A percentile compares a stretch with the other conserved stretches of the same genome.
These are phyloP conservation scores for Geopemphigus sp. DNA, from an alignment of 1,140 invertebrate species.

Conservation along the genomic window DNA sequence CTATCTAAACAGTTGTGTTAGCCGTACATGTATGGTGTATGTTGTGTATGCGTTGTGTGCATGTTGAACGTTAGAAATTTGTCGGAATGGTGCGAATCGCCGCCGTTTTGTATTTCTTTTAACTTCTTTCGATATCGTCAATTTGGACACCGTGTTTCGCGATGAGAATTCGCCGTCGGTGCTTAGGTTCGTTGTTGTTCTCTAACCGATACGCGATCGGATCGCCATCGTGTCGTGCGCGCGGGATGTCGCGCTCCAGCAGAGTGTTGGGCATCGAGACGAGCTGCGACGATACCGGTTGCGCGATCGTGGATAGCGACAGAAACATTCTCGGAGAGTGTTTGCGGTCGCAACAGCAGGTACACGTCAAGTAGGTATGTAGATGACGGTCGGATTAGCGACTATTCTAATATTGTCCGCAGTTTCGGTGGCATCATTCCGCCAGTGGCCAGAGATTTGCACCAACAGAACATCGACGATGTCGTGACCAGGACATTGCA, in stretches of 20 bases:
- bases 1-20: no score
- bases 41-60: no score
- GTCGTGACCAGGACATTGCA: conserved; percentile 70
- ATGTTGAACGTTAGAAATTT: no score
- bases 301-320: conserved; percentile 74
- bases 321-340: conserved; percentile 77
- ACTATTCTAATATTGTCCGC: conserved; percentile 52
- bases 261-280: conserved; percentile 86
- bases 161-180: no score
- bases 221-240: no score
- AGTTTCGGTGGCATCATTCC: conserved; percentile 92
- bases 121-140: no score
- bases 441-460: conserved; percentile 75
- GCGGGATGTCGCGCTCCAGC: background rate
- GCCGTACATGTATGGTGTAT: no score
- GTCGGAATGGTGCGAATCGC: no score
- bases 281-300: conserved; percentile 97
- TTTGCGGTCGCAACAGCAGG: conserved; percentile 70
- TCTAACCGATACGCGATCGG: no score
- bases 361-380: conserved; percentile 68
- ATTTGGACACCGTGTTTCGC: no score
- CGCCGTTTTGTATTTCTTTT: no score
- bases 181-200: no score
- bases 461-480: conserved; percentile 73
- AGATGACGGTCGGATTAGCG: background rate